Evolutionary conservation across 1,140 invertebrate species (phyloP), one percentile per base, ranked within the genome.

Genomic region (Lycorma delicatula): DNA sequence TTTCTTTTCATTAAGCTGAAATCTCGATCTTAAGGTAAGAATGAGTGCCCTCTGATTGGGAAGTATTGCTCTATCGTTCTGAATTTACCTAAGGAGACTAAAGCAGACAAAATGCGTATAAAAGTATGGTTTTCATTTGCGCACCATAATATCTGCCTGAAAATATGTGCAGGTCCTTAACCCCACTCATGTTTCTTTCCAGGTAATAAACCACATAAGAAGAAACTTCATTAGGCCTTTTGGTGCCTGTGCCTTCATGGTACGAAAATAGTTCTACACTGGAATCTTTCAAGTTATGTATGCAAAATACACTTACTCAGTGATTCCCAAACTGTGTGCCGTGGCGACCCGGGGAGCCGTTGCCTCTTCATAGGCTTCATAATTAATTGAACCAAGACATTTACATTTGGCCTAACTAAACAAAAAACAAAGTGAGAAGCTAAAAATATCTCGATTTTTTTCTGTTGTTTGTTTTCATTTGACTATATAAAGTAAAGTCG

Each of bases 21-120:
- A 55, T 61, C 61, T 38, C 64, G 46, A 54, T 68, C 66, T 36
- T 63, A 66, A 2, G 66, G 64, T 2, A 68, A 54, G 55, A 61
- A 68, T 27, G 63, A 60, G 46, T 67, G 64, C 16, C 66, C 66
- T 34, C 60, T n/a, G 12, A 60, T 34, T 11, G 66, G 64, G 52
- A 63, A 68, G n/a, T 51, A 51, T 16, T 65, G 62, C n/a, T 46
- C 28, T 29, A 67, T 58, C 34, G 31, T 65, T 36, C 61, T 36
- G 54, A 64, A 61, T 29, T 51, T 47, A n/a, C 36, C 36, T 13
- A 38, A 20, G 23, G 54, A 13, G 13, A 51, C 41, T 22, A 63
- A 49, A 25, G 54, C 34, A 23, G 60, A 50, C 23, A 62, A 38
- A 22, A 54, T 55, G 26, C 58, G 53, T 36, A 56, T 18, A 6